Evolutionary conservation across 2,113 vertebrate genomes (phyloP), one percentile per base, ranked within the genome.

Genomic region (Apodemus sylvaticus): DNA sequence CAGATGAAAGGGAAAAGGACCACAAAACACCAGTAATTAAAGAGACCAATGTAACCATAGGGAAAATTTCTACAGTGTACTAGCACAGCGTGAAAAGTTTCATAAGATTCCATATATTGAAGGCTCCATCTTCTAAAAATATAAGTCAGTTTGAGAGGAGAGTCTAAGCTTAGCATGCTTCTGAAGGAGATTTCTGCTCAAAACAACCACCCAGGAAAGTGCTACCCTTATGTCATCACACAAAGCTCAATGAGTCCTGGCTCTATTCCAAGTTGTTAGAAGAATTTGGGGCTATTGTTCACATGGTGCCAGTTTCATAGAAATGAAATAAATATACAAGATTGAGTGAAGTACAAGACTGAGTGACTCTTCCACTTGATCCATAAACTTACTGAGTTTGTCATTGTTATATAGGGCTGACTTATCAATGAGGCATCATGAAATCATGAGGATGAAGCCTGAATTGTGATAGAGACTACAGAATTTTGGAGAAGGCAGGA

Each of bases 1-100:
- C 2, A 0, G 9, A 0, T 6, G 5, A 34, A 42, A 66, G 20
- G 4, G 0, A 4, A 34, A 34, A 2, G 34, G 17, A 86, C 39
- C 29, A 66, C 8, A 45, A 20, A 64, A 16, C 9, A 86, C 8
- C 8, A 85, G 8, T 34, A 34, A 64, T 85, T 34, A 20, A 45
- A 45, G 58, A 85, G 82, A 64, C 34, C 26, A 45, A n/a, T 42
- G 1, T 2, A 11, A n/a, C 24, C 3, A 11, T 7, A 83, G 24
- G 26, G 24, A 60, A 62, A 26, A 0, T 24, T 42, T 4, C n/a
- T 62, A 39, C 55, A 2, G 13, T 62, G 12, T 83, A 10, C 24
- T 29, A 10, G 13, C 13, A 83, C n/a, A 60, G 13, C 36, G 29
- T 39, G 53, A 82, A 60, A 29, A 0, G 6, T 60, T 24, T 0